Percentiles rank a stretch among this genome's conserved stretches.
These are phyloP conservation scores for Haliclona indistincta DNA, from an alignment of 37 sponge, comb jelly and placozoan species.

Conservation along the genomic window DNA sequence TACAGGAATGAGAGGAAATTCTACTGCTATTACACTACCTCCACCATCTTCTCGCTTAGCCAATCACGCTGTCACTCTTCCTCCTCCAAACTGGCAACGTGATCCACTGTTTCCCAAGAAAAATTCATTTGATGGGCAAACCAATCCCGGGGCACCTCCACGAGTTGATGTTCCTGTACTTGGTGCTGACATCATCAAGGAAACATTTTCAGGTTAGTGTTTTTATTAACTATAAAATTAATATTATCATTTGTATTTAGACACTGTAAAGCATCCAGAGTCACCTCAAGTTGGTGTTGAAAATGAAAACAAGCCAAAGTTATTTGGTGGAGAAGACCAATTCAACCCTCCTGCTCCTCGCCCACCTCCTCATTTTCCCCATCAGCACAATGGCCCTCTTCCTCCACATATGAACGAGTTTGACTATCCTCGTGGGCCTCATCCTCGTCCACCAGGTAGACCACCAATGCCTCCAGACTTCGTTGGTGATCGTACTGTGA, in stretches of 20 bases:
- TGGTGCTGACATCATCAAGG: conserved; percentile 63
- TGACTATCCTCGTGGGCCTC: too few species aligned
- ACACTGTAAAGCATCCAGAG: too few species aligned
- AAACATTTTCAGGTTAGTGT: conserved; percentile 35
- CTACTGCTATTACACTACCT: neutral
- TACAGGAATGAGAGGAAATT: neutral
- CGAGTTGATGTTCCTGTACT: conserved; percentile 30
- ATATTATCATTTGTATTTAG: too few species aligned
- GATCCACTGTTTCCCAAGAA: neutral
- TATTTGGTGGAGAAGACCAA: too few species aligned
- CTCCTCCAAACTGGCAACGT: conserved; percentile 25
- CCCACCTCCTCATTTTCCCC: neutral
- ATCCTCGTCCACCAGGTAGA: too few species aligned
- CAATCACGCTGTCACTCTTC: conserved; percentile 39
- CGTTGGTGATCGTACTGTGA: too few species aligned
- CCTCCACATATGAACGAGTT: too few species aligned
- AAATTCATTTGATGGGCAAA: neutral
- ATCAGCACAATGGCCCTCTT: too few species aligned
- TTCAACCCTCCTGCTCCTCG: neutral
- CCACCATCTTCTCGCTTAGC: neutral
- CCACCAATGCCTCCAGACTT: too few species aligned
- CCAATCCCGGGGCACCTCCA: neutral
- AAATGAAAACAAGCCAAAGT: too few species aligned
- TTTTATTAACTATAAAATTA: too few species aligned
- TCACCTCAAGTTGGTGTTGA: too few species aligned